A percentile compares a stretch with the other conserved stretches of the same genome.
Evolutionary conservation across 2,113 vertebrate genomes (phyloP).

Genomic region (Sakesphorus luctuosus): DNA sequence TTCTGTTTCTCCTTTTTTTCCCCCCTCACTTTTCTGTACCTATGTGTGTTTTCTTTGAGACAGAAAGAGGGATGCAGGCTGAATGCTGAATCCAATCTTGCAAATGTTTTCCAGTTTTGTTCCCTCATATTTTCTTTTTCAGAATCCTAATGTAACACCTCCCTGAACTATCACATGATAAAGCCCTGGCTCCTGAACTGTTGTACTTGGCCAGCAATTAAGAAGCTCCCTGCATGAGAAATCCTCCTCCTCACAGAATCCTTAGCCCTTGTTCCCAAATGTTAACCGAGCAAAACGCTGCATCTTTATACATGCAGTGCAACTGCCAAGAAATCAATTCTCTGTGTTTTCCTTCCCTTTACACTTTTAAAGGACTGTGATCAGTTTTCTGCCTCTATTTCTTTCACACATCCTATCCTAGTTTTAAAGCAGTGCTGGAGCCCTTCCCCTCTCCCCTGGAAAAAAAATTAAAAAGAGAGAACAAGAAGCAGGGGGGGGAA

Average conservation of each 20-base stretch:
- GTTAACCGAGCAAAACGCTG: not conserved
- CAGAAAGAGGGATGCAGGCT: not conserved
- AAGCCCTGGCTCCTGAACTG: not conserved
- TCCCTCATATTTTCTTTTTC: slow-evolving; percentile 37
- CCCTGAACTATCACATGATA: not conserved
- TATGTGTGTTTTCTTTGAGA: slow-evolving; percentile 7
- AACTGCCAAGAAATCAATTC: slow-evolving; percentile 42
- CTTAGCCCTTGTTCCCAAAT: not conserved
- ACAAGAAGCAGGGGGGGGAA: not conserved
- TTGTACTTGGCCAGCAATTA: slow-evolving; percentile 48
- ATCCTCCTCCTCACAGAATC: slow-evolving; percentile 15
- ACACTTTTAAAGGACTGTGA: slow-evolving; percentile 33
- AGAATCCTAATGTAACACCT: slow-evolving; percentile 39
- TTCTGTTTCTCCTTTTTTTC: not conserved
- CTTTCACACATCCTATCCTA: not conserved
- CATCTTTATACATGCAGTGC: slow-evolving; percentile 28
- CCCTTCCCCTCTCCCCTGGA: not conserved
- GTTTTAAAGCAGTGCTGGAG: slow-evolving; percentile 18
- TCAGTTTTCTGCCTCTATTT: slow-evolving; percentile 16
- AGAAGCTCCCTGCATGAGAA: slow-evolving; percentile 22
- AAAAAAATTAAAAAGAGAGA: too few species aligned
- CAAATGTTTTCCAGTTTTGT: slow-evolving; percentile 46
- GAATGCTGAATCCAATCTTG: slow-evolving; percentile 15
- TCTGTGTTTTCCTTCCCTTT: slow-evolving; percentile 38
- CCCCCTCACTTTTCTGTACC: not conserved